A percentile compares a stretch with the other conserved stretches of the same genome.
Conservation (phyloP, 2,888 invertebrate species). For the Drosophila putrida region DNA sequence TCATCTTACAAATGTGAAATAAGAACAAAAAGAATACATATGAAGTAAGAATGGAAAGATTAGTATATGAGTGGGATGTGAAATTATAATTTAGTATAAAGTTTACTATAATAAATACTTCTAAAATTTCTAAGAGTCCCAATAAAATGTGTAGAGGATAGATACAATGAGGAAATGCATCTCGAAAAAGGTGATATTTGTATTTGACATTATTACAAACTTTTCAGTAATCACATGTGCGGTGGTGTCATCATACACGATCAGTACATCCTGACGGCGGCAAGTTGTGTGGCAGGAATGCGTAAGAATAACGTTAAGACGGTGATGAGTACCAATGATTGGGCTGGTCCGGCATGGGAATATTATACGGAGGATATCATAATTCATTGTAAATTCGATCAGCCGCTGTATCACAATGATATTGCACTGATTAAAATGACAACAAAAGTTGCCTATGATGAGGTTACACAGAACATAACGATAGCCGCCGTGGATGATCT, state of each 20-base stretch:
- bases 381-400: constrained; percentile 81
- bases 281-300: constrained; percentile 82
- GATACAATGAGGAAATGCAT: too few relatives aligned
- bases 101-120: too few relatives aligned
- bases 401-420: constrained; percentile 87
- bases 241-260: constrained; percentile 82
- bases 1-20: too few relatives aligned
- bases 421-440: constrained; percentile 89
- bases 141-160: too few relatives aligned
- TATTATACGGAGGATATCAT: constrained; percentile 75
- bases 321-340: constrained; percentile 82
- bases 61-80: too few relatives aligned
- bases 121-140: too few relatives aligned
- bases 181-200: too few relatives aligned
- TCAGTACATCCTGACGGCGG: constrained; percentile 82
- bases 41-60: too few relatives aligned
- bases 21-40: too few relatives aligned
- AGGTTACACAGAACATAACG: constrained; percentile 87
- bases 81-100: too few relatives aligned
- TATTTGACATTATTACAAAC: not conserved
- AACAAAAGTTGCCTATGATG: constrained; percentile 86
- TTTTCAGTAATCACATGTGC: constrained; percentile 82
- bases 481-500: constrained; percentile 87
- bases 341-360: constrained; percentile 67
- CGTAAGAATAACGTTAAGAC: constrained; percentile 69